Evolutionary conservation across 2,113 vertebrate species (phyloP).

Genomic region (Emberiza fucata): DNA sequence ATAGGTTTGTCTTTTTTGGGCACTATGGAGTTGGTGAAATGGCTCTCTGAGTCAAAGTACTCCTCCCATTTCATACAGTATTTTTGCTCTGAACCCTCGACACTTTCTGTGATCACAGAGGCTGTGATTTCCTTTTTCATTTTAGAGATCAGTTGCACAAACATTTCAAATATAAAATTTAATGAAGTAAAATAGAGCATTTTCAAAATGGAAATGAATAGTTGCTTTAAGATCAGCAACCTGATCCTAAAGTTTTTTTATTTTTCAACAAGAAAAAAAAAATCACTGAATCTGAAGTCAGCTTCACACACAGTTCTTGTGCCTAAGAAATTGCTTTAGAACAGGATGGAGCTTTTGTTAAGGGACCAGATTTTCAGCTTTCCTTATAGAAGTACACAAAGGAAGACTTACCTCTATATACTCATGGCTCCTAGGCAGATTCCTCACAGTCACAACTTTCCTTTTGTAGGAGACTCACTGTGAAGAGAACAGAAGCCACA

Average conservation of each 20-base stretch:
- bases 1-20: neutral
- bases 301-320: neutral
- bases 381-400: neutral
- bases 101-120: neutral
- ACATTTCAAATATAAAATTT: neutral
- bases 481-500: neutral
- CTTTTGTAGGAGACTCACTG: neutral
- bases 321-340: neutral
- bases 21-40: neutral
- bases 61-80: neutral
- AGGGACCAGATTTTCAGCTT: neutral
- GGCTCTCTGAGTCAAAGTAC: neutral
- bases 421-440: neutral
- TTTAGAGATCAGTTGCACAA: slow-evolving; percentile 3
- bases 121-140: neutral
- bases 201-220: neutral
- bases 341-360: neutral
- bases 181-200: slow-evolving; percentile 10
- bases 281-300: neutral
- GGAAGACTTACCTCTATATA: neutral
- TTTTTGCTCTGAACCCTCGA: neutral
- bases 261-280: neutral
- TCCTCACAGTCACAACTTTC: neutral
- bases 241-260: neutral
- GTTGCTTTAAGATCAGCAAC: slow-evolving; percentile 4